A percentile compares a stretch with the other conserved stretches of the same genome.
phyloP scores from a whole-genome alignment of 2,113 vertebrate species.

The Eulemur macaco region DNA sequence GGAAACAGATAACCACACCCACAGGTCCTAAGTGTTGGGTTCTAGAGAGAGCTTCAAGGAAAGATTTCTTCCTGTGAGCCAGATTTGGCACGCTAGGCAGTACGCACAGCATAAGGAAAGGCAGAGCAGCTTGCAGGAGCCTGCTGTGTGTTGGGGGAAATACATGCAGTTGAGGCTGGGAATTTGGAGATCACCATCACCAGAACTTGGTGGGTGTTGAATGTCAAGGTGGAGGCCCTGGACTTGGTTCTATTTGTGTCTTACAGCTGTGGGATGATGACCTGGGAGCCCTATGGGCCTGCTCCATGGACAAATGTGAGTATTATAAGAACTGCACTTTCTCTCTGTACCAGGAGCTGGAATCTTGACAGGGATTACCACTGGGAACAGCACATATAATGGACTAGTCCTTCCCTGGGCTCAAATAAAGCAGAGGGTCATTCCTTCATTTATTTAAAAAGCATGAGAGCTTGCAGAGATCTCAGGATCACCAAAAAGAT shows the following conservation, averaged over 20 bases:
- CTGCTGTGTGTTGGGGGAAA: background rate
- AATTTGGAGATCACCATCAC: background rate
- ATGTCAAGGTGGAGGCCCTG: background rate
- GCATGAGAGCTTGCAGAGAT: background rate
- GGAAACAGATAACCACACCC: background rate
- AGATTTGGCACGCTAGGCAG: conserved; percentile 53
- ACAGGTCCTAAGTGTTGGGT: background rate
- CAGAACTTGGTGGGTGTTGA: background rate
- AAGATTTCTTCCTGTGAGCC: background rate
- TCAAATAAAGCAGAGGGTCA: background rate
- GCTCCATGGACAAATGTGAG: conserved; percentile 86
- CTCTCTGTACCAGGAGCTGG: background rate
- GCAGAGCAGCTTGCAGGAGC: background rate
- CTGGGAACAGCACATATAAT: background rate
- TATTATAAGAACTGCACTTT: conserved; percentile 20
- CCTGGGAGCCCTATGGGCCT: conserved; percentile 78
- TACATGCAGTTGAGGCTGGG: background rate
- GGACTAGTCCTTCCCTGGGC: background rate
- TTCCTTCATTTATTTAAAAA: conserved; percentile 9
- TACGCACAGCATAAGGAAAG: background rate
- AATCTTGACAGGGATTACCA: background rate
- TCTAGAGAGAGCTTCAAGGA: background rate
- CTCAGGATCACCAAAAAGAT: background rate
- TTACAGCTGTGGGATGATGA: conserved; percentile 70
- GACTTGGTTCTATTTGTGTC: conserved; percentile 32